Evolutionary conservation across 2,888 invertebrate genomes (phyloP), one percentile per base, ranked within the genome.

Genomic region (Lissonota sp.): DNA sequence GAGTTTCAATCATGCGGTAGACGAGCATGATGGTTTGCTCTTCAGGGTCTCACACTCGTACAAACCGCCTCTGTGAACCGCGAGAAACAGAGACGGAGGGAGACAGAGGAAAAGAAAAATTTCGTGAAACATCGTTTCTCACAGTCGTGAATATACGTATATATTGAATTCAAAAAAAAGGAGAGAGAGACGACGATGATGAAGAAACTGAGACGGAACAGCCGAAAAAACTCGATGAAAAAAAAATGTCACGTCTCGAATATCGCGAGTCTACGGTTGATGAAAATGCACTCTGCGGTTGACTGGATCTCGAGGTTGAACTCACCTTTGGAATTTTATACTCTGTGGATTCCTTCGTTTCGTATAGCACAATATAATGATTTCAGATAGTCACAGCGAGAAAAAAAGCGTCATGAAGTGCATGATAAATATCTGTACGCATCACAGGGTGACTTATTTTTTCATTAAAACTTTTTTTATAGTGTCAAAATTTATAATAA

Each of bases 1-100:
- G 83, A 77, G 66, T 88, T 88, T 86, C 87, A 88, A 88, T 88
- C 88, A 88, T 80, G 67, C 72, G 57, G 39, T 51, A 62, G 79
- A 37, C 78, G 67, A 55, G 42, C 57, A 8, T 66, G 67, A 63
- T 64, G 53, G 26, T 55, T 67, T 49, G 44, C 57, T 60, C 64
- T 44, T 51, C 14, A n/a, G 58, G 44, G 40, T 67, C 51, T 42
- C 40, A 37, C 46, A 51, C 37, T 46, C 42, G 16, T 3, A 58
- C 44, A 55, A 46, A 67, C 26, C 39, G 16, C 49, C 40, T 71
- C 49, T 14, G 14, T 39, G 57, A 51, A 12, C 58, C 40, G 14
- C 44, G 26, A 26, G 44, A 8, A 7, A 60, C 37, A 42, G 44
- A 7, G 42, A 42, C 12, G n/a, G 46, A 62, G 46, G 26, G 39